Base-by-base conservation (phyloP, 2,888 invertebrate species). In the Caprella mutica region DNA sequence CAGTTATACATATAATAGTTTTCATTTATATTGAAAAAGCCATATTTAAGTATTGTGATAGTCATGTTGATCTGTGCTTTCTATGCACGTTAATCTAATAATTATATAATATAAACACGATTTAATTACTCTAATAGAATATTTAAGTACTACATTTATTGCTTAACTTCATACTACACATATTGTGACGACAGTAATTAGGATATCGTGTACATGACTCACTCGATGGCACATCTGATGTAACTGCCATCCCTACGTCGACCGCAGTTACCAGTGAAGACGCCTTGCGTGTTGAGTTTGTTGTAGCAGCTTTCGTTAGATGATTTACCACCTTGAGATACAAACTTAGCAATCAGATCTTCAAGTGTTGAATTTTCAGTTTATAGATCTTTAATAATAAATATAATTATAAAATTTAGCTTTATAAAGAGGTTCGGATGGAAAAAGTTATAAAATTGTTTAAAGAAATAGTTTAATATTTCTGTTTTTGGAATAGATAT, bases 201-300 rank as follows among this genome's bases (percentile, higher is more conserved):
- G n/a, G n/a, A n/a, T n/a, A n/a, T n/a, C n/a, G n/a, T 14, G 14
- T n/a, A 2, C 29, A 26, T 21, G 52, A 80, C 87, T 81, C 74
- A 89, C 89, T 85, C 84, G 69, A 79, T 77, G 59, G 86, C 83
- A 73, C 94, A 94, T 74, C 91, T 93, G 68, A 89, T 77, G 72
- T 82, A 89, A 69, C 82, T 81, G 48, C 85, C 85, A 57, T 75
- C 75, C 60, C 50, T 51, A 69, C 87, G 86, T 65, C 83, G 83
- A 42, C 97, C 97, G 72, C 97, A 97, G 73, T 97, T 93, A 0
- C 97, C 97, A 67, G 87, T 92, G 67, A 89, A 86, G 48, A 89
- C 86, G 12, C 97, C 97, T 70, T 93, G 90, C 0, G 89, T 84
- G 74, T 97, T 97, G 76, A 92, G 93, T 74, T 91, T 86, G 65